Evolutionary conservation across 30 jellyfish, hydroid and myxozoan species (phyloP).

Genomic region (Hydractinia echinata): DNA sequence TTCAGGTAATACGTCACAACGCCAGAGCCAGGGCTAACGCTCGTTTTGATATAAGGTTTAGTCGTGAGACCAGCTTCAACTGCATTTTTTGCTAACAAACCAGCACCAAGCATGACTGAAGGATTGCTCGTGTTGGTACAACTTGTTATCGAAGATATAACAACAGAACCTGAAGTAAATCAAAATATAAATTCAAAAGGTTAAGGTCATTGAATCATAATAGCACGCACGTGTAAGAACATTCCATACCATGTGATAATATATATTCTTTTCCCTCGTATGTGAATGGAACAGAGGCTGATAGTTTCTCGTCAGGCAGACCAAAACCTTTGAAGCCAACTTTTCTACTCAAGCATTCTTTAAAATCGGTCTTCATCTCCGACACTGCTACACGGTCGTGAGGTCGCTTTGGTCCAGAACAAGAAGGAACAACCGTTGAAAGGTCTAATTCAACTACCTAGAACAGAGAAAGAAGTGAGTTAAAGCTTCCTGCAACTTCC

Average conservation of each 20-base stretch:
- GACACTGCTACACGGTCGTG: constrained; percentile 86
- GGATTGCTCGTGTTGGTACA: constrained; percentile 97
- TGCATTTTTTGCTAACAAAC: constrained; percentile 95
- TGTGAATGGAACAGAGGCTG: constrained; percentile 50
- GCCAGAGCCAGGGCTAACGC: constrained; percentile 93
- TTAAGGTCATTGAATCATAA: not conserved
- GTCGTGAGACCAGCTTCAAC: constrained; percentile 78
- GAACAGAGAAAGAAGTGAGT: not conserved
- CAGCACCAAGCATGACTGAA: constrained; percentile 97
- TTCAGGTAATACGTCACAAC: constrained; percentile 65
- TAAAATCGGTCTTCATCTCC: constrained; percentile 75
- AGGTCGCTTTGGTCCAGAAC: constrained; percentile 94
- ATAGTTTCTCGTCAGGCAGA: constrained; percentile 45
- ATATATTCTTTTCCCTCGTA: constrained; percentile 65
- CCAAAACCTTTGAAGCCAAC: constrained; percentile 90
- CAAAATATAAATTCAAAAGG: not conserved
- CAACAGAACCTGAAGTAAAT: constrained; percentile 66
- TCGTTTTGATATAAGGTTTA: constrained; percentile 75
- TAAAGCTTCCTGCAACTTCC: too few relatives aligned
- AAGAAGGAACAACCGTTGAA: constrained; percentile 77
- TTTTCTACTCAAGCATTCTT: constrained; percentile 52
- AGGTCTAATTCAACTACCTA: constrained; percentile 84
- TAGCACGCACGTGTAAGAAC: not conserved
- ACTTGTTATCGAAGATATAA: constrained; percentile 85
- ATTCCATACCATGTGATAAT: constrained; percentile 67